Evolutionary conservation across 92 coral and sea anemone species (phyloP), one percentile per base, ranked within the genome.

Genomic region (Hydrozoanthus gracilis): DNA sequence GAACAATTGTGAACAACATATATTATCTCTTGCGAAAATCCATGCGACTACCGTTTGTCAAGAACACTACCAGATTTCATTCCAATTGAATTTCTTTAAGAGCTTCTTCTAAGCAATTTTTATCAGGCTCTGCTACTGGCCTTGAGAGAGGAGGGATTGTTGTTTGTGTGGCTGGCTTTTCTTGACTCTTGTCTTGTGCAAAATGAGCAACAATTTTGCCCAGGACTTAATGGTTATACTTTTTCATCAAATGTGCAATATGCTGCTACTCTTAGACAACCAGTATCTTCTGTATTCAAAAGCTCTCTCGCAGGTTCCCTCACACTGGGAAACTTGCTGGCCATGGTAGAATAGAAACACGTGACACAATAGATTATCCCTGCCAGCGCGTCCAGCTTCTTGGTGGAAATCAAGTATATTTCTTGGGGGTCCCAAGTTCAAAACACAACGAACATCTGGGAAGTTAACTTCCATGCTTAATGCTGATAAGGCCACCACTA

Each of bases 1-100:
- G 83, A 69, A 69, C 90, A 90, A 46, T 87, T 87, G 47, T 66
- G 49, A 6, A 71, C 55, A 51, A 90, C 87, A 86, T 90, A 27
- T 87, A 13, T 72, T 3, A 87, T 46, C 44, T 90, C 73, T 0
- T 27, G 4, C n/a, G 90, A 90, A 87, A 90, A 87, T 2, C 90
- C 69, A 80, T 87, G 90, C 9, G 77, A 13, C 3, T 88, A 90
- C 7, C 69, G 62, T 18, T 61, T 82, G 17, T 82, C 80, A 88
- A 60, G 39, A 27, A 27, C 2, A 27, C 64, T 3, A 58, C 64
- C 64, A 58, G 64, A 58, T 27, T 27, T 27, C 39, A 27, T 14
- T 20, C 56, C 64, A 16, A 3, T 1, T 79, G 51, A 6, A 90
- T 27, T 75, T 90, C 90, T 7, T 7, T 52, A n/a, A 90, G 55